Conservation (phyloP, 2,797 vertebrate species). For the Sebastes umbrosus region DNA sequence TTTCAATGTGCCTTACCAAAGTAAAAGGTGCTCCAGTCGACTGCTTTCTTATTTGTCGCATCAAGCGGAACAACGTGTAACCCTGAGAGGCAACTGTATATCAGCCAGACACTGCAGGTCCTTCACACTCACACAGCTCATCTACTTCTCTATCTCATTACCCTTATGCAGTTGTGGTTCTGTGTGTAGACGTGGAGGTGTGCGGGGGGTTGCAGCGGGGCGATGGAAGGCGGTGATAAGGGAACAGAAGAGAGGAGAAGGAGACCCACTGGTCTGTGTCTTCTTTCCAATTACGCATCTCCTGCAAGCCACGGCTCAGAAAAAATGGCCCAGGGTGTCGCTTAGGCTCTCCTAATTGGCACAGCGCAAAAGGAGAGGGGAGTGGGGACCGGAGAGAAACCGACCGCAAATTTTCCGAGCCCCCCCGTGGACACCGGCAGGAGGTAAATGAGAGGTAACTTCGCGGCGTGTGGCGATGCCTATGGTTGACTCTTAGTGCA, state of each 20-base stretch:
- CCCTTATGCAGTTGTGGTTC: constrained; percentile 19
- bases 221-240: constrained; percentile 17
- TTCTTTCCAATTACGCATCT: constrained; percentile 72
- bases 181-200: background rate
- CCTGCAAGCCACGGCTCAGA: constrained; percentile 62
- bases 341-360: constrained; percentile 75
- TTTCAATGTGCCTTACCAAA: constrained; percentile 11
- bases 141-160: constrained; percentile 64
- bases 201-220: background rate
- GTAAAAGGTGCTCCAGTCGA: constrained; percentile 18
- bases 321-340: constrained; percentile 63
- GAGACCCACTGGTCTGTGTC: constrained; percentile 57
- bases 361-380: constrained; percentile 43
- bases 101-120: constrained; percentile 43
- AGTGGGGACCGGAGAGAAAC: constrained; percentile 37
- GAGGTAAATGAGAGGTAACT: constrained; percentile 72
- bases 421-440: constrained; percentile 55
- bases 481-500: constrained; percentile 43
- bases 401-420: constrained; percentile 39
- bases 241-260: constrained; percentile 30
- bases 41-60: constrained; percentile 48
- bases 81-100: constrained; percentile 59
- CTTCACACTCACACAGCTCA: constrained; percentile 52
- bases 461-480: constrained; percentile 30
- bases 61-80: constrained; percentile 16